Evolutionary conservation across 2,888 invertebrate species (phyloP).

Genomic region (Rapana venosa): DNA sequence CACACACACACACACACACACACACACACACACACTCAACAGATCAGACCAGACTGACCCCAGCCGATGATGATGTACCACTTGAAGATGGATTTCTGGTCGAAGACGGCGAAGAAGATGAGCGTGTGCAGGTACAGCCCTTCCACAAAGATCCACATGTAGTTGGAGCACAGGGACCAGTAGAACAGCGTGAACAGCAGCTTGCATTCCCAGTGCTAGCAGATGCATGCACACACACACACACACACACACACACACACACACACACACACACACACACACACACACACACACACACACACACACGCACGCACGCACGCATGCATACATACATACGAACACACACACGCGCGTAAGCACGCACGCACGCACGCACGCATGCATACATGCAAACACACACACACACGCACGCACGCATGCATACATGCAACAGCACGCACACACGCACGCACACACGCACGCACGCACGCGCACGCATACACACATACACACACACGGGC

Average conservation of each 20-base stretch:
- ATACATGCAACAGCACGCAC: too few relatives aligned
- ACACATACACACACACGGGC: too few relatives aligned
- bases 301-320: neutral
- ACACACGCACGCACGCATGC: neutral
- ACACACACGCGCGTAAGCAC: neutral
- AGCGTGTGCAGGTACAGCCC: constrained; percentile 85
- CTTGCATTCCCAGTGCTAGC: constrained; percentile 83
- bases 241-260: neutral
- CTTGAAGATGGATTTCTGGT: constrained; percentile 81
- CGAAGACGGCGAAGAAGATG: constrained; percentile 83
- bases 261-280: neutral
- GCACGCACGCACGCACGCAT: neutral
- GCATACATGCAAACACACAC: neutral
- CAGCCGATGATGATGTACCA: constrained; percentile 84
- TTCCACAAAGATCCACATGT: constrained; percentile 86
- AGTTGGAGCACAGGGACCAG: constrained; percentile 84
- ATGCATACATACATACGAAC: neutral
- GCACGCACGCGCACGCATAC: too few relatives aligned
- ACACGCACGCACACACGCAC: neutral
- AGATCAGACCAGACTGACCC: constrained; percentile 79
- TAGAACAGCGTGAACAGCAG: constrained; percentile 83
- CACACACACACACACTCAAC: neutral
- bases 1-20: neutral
- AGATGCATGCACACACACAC: constrained; percentile 7
- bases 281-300: neutral